Evolutionary conservation across 2,797 vertebrate genomes (phyloP).

Genomic region (Austrolebias charrua): DNA sequence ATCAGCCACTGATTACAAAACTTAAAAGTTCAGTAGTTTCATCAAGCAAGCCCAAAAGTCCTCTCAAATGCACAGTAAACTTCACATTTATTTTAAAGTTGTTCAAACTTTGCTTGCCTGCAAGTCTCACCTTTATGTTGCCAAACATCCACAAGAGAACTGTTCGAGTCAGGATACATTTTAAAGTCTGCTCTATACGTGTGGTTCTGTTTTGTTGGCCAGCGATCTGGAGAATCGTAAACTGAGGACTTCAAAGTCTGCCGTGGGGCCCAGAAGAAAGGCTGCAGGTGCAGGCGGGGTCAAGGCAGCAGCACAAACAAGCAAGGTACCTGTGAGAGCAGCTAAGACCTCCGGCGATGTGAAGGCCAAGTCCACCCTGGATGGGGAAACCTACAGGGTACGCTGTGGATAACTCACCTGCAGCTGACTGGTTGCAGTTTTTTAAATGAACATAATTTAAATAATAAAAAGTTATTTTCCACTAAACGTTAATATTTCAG

Average conservation of each 20-base stretch:
- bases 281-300: constrained; percentile 16
- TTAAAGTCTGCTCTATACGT: constrained; percentile 37
- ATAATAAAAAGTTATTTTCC: constrained; percentile 4
- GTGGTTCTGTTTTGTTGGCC: constrained; percentile 54
- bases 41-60: constrained; percentile 27
- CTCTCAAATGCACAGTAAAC: constrained; percentile 41
- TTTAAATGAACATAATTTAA: constrained; percentile 13
- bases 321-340: constrained; percentile 63
- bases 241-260: constrained; percentile 66
- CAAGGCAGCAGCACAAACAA: constrained; percentile 49
- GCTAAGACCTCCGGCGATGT: constrained; percentile 61
- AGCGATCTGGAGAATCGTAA: constrained; percentile 78
- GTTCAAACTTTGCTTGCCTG: constrained; percentile 31
- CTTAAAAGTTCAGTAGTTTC: constrained; percentile 50
- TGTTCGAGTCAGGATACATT: constrained; percentile 42
- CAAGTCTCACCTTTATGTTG: constrained; percentile 43
- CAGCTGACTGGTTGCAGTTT: constrained; percentile 22
- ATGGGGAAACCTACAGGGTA: constrained; percentile 91
- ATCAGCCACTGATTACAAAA: constrained; percentile 53
- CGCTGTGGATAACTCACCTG: constrained; percentile 17
- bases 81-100: constrained; percentile 37
- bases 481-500: too few species aligned
- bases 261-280: constrained; percentile 50
- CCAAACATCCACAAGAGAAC: constrained; percentile 30
- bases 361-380: constrained; percentile 52